phyloP scores from a whole-genome alignment of 2,797 vertebrate genomes.

The Clarias pachynema region DNA sequence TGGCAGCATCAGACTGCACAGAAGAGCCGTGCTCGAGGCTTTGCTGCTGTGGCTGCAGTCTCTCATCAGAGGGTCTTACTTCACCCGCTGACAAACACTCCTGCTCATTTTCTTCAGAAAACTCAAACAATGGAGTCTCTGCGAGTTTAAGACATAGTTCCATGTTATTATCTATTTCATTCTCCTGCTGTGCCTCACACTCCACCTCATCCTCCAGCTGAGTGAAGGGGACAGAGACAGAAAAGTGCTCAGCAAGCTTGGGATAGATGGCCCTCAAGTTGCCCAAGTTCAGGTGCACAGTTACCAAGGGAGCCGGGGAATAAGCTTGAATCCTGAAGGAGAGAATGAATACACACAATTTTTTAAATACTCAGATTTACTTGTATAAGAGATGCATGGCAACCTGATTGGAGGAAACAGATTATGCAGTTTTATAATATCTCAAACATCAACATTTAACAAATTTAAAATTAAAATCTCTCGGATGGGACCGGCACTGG shows the following conservation, averaged over 20 bases:
- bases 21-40: neutral
- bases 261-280: conserved; percentile 59
- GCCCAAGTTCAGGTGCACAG: conserved; percentile 20
- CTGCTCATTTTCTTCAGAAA: neutral
- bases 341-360: neutral
- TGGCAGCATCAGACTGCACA: neutral
- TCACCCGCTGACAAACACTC: neutral
- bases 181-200: conserved; percentile 52
- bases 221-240: conserved; percentile 54
- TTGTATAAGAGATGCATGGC: too few species aligned
- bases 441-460: too few species aligned
- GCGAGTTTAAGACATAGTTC: conserved; percentile 33
- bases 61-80: neutral
- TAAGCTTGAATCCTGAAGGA: neutral
- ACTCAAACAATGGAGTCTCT: neutral
- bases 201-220: conserved; percentile 66
- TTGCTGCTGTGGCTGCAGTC: neutral
- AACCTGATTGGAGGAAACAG: too few species aligned
- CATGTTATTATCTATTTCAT: neutral
- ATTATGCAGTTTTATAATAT: too few species aligned
- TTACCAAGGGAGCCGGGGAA: neutral
- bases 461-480: too few species aligned
- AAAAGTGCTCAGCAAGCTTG: conserved; percentile 46
- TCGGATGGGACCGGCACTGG: too few species aligned
- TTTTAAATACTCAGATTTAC: too few species aligned